Evolutionary conservation across 2,888 invertebrate species (phyloP).

Genomic region (Dasysyrphus tricinctus): DNA sequence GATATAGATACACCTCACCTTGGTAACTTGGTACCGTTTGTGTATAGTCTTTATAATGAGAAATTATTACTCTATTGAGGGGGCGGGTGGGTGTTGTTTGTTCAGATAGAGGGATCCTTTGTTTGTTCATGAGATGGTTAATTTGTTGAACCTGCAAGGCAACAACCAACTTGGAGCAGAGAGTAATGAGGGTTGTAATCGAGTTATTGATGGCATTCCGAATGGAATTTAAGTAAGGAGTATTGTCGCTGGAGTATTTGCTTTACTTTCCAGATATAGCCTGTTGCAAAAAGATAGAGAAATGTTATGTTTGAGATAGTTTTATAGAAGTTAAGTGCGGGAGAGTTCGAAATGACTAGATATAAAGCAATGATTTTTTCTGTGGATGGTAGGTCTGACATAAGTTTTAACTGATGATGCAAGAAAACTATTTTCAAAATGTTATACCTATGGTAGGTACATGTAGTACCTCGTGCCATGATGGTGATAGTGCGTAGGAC

Average conservation of each 20-base stretch:
- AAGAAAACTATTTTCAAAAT: no score
- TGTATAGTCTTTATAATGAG: conserved; percentile 57
- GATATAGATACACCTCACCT: conserved; percentile 24
- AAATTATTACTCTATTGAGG: conserved; percentile 54
- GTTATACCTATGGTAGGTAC: no score
- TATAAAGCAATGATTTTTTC: no score
- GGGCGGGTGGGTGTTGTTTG: not conserved
- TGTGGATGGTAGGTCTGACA: no score
- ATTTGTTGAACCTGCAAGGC: conserved; percentile 25
- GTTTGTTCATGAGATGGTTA: conserved; percentile 17
- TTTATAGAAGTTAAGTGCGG: not conserved
- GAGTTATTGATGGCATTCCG: conserved; percentile 60
- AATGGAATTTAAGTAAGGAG: conserved; percentile 25
- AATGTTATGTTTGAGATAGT: not conserved
- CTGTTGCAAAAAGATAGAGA: not conserved
- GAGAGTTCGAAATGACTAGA: no score
- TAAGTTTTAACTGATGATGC: no score
- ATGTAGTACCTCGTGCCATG: no score
- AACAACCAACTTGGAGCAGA: not conserved
- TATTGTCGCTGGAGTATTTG: conserved; percentile 1
- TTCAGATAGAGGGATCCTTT: not conserved
- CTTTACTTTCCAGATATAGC: not conserved
- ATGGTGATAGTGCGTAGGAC: no score
- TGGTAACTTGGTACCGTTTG: conserved; percentile 5
- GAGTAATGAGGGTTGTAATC: conserved; percentile 55